Conservation (phyloP, 2,797 vertebrate species). For the Lutjanus argentimaculatus region DNA sequence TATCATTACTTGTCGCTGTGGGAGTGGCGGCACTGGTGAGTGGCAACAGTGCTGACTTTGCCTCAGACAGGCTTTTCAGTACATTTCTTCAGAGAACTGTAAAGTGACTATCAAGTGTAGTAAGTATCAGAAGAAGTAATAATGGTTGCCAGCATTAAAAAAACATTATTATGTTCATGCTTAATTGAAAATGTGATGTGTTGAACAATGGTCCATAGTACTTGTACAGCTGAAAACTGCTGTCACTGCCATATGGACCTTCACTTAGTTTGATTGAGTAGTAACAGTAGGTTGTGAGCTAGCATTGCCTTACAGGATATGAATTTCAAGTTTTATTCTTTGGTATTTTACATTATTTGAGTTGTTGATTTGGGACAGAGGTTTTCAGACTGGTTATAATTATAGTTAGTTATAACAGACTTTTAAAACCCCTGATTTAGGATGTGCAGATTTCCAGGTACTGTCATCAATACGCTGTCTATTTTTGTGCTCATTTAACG, state of each 20-base stretch:
- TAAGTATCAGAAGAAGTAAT: not conserved
- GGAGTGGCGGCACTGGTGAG: not conserved
- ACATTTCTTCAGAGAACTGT: not conserved
- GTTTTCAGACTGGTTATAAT: too few relatives aligned
- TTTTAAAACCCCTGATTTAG: not conserved
- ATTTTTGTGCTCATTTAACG: not conserved
- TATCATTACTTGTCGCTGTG: conserved; percentile 14
- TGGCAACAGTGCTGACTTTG: not conserved
- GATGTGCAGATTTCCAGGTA: not conserved
- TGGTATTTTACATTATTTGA: too few relatives aligned
- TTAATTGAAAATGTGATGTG: not conserved
- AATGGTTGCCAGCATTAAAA: not conserved
- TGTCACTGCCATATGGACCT: not conserved
- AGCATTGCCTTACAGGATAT: too few relatives aligned
- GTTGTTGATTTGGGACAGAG: too few relatives aligned
- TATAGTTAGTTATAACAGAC: too few relatives aligned
- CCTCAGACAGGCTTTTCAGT: conserved; percentile 1
- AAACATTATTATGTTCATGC: not conserved
- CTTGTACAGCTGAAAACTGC: not conserved
- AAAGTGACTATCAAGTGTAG: not conserved
- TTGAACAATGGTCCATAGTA: not conserved
- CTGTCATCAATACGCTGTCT: not conserved
- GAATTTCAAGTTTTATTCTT: too few relatives aligned
- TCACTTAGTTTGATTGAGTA: not conserved
- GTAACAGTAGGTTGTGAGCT: not conserved